phyloP scores from a whole-genome alignment of 2,113 vertebrate species.

The Passer domesticus region DNA sequence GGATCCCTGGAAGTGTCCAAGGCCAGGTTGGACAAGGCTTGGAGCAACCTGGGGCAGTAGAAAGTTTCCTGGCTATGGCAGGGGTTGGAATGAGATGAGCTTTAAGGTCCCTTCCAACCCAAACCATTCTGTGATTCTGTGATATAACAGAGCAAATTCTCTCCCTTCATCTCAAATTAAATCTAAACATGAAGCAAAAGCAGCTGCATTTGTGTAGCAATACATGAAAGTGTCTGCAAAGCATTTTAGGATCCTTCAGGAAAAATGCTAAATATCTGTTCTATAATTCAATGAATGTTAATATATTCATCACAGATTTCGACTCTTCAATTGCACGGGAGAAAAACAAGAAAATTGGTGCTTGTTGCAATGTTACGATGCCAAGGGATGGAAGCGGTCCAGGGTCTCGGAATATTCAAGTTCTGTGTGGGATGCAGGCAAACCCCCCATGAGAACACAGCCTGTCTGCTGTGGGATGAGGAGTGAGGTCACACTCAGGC shows the following conservation, averaged over 20 bases:
- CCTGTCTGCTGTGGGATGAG: neutral
- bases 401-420: neutral
- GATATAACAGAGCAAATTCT: neutral
- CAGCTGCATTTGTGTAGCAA: neutral
- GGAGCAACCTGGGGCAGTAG: neutral
- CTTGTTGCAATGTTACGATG: neutral
- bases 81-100: neutral
- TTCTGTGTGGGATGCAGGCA: neutral
- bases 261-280: slow-evolving; percentile 42
- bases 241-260: slow-evolving; percentile 37
- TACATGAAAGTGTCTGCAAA: neutral
- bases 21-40: accelerated
- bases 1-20: neutral
- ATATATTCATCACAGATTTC: slow-evolving; percentile 13
- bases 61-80: neutral
- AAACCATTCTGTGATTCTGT: neutral
- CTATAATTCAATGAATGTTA: slow-evolving; percentile 13
- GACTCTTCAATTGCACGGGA: neutral
- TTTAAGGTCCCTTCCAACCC: neutral
- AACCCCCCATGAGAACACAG: neutral
- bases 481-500: neutral
- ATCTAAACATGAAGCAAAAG: neutral
- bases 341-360: neutral
- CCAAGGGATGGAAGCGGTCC: neutral
- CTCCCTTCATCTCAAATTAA: neutral